These are phyloP conservation scores for Halcyon malimbica DNA, from an alignment of 2,113 vertebrate species.

Conservation along the genomic window DNA sequence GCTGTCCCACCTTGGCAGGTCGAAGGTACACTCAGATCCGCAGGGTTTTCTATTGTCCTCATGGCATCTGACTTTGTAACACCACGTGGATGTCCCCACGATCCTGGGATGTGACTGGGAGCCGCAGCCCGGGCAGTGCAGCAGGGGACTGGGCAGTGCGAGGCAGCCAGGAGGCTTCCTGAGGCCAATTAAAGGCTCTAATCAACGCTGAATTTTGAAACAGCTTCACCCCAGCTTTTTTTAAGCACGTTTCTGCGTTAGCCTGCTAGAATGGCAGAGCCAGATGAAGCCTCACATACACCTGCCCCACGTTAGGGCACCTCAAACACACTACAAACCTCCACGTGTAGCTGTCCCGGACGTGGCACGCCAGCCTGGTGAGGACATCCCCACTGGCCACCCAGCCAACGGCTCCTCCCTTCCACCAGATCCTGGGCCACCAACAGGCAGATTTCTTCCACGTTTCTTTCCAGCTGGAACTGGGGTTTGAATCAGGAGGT, in stretches of 20 bases:
- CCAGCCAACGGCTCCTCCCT: neutral
- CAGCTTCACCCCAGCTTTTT: neutral
- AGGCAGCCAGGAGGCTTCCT: neutral
- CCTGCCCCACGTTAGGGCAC: neutral
- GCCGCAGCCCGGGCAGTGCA: neutral
- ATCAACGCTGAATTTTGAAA: neutral
- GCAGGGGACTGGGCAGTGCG: neutral
- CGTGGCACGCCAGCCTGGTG: accelerated
- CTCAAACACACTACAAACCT: accelerated
- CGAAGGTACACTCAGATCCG: neutral
- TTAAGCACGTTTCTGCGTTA: neutral
- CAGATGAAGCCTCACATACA: neutral
- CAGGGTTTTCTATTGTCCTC: neutral
- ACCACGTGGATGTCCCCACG: neutral
- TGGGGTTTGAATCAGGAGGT: accelerated
- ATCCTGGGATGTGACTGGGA: neutral
- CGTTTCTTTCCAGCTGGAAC: neutral
- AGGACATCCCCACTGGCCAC: neutral
- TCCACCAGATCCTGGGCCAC: neutral
- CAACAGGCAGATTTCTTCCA: neutral
- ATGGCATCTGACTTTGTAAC: neutral
- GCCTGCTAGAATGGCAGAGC: neutral
- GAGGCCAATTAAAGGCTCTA: neutral
- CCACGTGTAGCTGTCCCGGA: accelerated
- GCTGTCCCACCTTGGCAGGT: constrained; percentile 1